Evolutionary conservation across 2,797 vertebrate genomes (phyloP).

Genomic region (Melanotaenia boesemani): DNA sequence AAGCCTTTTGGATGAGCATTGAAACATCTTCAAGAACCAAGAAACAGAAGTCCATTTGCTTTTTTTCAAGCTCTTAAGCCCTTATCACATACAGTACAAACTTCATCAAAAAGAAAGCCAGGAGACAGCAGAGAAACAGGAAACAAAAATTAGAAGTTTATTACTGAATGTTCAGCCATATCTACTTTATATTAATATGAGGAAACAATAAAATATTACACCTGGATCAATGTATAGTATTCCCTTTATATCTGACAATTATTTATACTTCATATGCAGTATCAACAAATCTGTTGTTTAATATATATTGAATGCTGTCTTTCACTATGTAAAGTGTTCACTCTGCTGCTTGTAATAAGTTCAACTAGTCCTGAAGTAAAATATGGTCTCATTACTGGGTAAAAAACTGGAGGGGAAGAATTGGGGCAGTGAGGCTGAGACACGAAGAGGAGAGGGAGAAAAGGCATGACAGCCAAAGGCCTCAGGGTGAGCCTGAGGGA

Average conservation of each 20-base stretch:
- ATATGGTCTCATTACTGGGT: conserved; percentile 40
- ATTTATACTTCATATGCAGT: conserved; percentile 55
- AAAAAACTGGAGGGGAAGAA: conserved; percentile 38
- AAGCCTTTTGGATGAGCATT: no score
- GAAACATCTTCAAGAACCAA: no score
- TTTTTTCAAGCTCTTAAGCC: no score
- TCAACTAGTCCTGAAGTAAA: conserved; percentile 46
- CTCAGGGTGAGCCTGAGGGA: conserved; percentile 42
- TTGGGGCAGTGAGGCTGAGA: conserved; percentile 36
- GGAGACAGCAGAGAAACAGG: background rate
- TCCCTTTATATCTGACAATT: conserved; percentile 74
- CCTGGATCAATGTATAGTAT: conserved; percentile 69
- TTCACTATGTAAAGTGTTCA: conserved; percentile 34
- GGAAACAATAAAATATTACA: conserved; percentile 79
- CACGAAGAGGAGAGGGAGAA: conserved; percentile 15
- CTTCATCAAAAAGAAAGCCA: conserved; percentile 9
- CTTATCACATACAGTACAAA: no score
- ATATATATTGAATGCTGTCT: conserved; percentile 34
- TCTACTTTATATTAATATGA: conserved; percentile 73
- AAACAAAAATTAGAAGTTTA: conserved; percentile 48
- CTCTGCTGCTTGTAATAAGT: conserved; percentile 46
- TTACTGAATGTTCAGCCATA: conserved; percentile 56
- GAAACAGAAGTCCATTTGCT: no score
- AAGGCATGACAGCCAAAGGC: conserved; percentile 54
- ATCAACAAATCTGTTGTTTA: conserved; percentile 21